Percentiles rank a stretch among this genome's conserved stretches.
Conservation (phyloP, 2,888 invertebrate genomes). For the Polietes domitor region DNA sequence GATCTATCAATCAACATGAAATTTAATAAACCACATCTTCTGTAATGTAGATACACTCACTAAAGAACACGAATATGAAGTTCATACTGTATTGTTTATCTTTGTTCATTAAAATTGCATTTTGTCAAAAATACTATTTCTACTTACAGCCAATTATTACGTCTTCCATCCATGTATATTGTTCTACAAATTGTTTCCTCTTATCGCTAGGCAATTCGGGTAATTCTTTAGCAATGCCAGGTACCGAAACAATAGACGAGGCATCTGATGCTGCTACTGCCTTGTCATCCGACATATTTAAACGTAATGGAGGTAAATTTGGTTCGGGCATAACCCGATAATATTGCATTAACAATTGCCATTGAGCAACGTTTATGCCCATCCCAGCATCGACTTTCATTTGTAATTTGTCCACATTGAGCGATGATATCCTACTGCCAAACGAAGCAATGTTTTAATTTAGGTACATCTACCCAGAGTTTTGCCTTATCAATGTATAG, state of each 20-base stretch:
- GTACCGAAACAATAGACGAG: conserved; percentile 83
- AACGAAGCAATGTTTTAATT: conserved; percentile 98
- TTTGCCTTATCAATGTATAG: conserved; percentile 88
- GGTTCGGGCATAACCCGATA: conserved; percentile 99
- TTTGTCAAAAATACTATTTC: too few relatives aligned
- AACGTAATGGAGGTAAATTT: conserved; percentile 93
- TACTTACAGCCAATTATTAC: conserved; percentile 85
- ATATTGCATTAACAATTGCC: conserved; percentile 97
- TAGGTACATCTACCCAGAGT: conserved; percentile 93
- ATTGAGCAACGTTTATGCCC: conserved; percentile 87
- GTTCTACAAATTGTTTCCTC: conserved; percentile 83
- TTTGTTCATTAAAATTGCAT: too few relatives aligned
- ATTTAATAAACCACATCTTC: too few relatives aligned
- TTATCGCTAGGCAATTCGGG: conserved; percentile 90
- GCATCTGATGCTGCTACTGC: conserved; percentile 76
- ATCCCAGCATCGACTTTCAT: conserved; percentile 96
- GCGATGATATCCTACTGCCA: conserved; percentile 87
- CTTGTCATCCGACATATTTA: conserved; percentile 81
- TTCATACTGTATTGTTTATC: too few relatives aligned
- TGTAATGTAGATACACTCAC: too few relatives aligned
- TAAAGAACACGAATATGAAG: too few relatives aligned
- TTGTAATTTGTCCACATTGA: conserved; percentile 86
- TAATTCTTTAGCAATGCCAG: conserved; percentile 83
- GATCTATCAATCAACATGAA: too few relatives aligned
- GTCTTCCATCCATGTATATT: conserved; percentile 84